A percentile compares a stretch with the other conserved stretches of the same genome.
Evolutionary conservation across 2,888 invertebrate genomes (phyloP).

Genomic region (Andrena flavipes): DNA sequence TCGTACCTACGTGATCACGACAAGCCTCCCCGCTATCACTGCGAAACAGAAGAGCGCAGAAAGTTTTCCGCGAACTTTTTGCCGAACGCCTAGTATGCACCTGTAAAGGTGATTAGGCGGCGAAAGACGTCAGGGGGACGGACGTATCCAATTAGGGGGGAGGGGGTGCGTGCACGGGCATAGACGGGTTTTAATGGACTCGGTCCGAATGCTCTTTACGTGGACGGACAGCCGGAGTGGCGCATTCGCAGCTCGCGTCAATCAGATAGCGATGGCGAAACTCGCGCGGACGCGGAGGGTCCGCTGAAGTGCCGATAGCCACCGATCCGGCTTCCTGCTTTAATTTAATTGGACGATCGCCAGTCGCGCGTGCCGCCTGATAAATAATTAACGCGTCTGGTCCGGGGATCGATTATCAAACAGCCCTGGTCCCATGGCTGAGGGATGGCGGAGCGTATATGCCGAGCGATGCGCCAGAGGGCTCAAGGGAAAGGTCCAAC

Average conservation of each 20-base stretch:
- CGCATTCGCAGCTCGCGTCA: slow-evolving; percentile 73
- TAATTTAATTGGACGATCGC: slow-evolving; percentile 77
- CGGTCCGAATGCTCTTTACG: slow-evolving; percentile 57
- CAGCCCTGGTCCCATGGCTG: slow-evolving; percentile 42
- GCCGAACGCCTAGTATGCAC: not conserved
- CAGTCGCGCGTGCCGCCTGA: slow-evolving; percentile 76
- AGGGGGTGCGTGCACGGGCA: slow-evolving; percentile 63
- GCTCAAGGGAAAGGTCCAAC: not conserved
- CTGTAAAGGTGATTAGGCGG: slow-evolving; percentile 3
- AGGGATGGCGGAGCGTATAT: slow-evolving; percentile 3
- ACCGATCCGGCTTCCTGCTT: slow-evolving; percentile 74
- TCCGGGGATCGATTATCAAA: slow-evolving; percentile 72
- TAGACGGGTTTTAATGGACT: slow-evolving; percentile 72
- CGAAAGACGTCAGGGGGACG: slow-evolving; percentile 24
- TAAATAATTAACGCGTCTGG: slow-evolving; percentile 77
- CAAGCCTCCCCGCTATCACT: no score
- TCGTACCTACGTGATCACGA: no score
- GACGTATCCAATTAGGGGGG: slow-evolving; percentile 64
- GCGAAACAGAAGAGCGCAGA: no score
- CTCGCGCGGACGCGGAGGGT: slow-evolving; percentile 62
- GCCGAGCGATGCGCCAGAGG: not conserved
- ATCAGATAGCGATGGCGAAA: slow-evolving; percentile 70
- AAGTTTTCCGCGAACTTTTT: no score
- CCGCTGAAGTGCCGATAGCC: slow-evolving; percentile 74
- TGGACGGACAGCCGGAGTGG: slow-evolving; percentile 42